These are phyloP conservation scores for Ceratina calcarata DNA, from an alignment of 1,140 invertebrate species.

Conservation along the genomic window DNA sequence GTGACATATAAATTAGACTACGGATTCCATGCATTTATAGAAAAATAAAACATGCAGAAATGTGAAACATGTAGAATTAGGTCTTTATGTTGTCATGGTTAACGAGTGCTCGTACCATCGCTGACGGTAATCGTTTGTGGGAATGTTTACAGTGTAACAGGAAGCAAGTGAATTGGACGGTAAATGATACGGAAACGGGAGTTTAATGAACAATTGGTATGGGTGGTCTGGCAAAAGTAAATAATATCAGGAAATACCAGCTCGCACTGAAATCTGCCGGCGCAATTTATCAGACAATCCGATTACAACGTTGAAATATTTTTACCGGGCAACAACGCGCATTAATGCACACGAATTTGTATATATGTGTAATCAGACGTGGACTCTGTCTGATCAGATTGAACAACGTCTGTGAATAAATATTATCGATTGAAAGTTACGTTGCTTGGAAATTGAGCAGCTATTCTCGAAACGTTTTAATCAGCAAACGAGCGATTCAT, in stretches of 20 bases:
- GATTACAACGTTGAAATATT: constrained; percentile 48
- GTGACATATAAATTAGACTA: no score
- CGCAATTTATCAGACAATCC: constrained; percentile 46
- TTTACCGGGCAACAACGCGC: constrained; percentile 33
- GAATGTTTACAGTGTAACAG: no score
- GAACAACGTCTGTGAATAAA: constrained; percentile 41
- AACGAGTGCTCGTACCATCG: no score
- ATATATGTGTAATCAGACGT: constrained; percentile 1
- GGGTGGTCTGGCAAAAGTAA: constrained; percentile 11
- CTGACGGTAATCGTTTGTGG: no score
- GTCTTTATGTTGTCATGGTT: no score
- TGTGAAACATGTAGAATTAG: no score
- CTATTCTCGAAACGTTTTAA: constrained; percentile 18
- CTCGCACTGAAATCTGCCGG: constrained; percentile 4
- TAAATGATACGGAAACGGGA: neutral
- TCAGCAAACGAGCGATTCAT: neutral
- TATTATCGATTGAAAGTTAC: no score
- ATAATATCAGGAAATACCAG: constrained; percentile 24
- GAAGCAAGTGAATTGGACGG: no score
- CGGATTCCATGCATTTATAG: no score
- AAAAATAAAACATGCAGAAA: no score
- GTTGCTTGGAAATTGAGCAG: constrained; percentile 40
- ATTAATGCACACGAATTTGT: constrained; percentile 17
- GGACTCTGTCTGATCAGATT: no score
- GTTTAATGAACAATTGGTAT: constrained; percentile 3